Percentiles rank a stretch among this genome's conserved stretches.
Conservation (phyloP, 2,113 vertebrate genomes). For the Trichomycterus rosablanca region DNA sequence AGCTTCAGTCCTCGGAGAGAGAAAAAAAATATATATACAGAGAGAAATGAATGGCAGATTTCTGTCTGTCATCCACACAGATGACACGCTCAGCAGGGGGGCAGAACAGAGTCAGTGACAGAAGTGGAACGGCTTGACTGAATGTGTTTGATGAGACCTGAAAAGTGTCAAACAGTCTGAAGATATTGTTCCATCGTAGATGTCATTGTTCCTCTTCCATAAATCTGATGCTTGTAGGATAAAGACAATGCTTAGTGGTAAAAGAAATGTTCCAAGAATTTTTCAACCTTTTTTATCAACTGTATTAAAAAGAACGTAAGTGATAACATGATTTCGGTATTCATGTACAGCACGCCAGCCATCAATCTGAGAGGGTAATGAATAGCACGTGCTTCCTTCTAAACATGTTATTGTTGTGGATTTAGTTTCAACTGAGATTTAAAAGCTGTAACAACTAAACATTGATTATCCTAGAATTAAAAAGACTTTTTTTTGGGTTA, state of each 20-base stretch:
- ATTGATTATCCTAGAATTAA: no score
- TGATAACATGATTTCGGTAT: no score
- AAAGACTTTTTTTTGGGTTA: no score
- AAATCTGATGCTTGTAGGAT: not conserved
- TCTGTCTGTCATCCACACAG: slow-evolving; percentile 22
- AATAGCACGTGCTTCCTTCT: no score
- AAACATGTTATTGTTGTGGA: no score
- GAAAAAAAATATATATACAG: not conserved
- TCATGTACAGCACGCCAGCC: no score
- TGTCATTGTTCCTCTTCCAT: not conserved
- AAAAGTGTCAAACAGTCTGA: slow-evolving; percentile 13
- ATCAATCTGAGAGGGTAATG: no score
- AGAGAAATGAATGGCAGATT: slow-evolving; percentile 2
- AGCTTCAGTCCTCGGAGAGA: slow-evolving; percentile 15
- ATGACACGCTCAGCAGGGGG: slow-evolving; percentile 21
- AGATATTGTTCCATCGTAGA: slow-evolving; percentile 4
- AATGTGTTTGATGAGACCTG: slow-evolving; percentile 24
- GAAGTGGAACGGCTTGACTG: slow-evolving; percentile 21
- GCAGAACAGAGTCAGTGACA: slow-evolving; percentile 24
- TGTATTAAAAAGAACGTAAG: no score
- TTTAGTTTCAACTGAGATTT: no score
- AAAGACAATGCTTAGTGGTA: not conserved
- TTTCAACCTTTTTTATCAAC: no score
- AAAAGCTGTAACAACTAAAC: no score
- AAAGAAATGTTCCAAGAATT: no score